These are phyloP conservation scores for Pachypeltis micranthus DNA, from an alignment of 1,140 invertebrate genomes.

Conservation along the genomic window DNA sequence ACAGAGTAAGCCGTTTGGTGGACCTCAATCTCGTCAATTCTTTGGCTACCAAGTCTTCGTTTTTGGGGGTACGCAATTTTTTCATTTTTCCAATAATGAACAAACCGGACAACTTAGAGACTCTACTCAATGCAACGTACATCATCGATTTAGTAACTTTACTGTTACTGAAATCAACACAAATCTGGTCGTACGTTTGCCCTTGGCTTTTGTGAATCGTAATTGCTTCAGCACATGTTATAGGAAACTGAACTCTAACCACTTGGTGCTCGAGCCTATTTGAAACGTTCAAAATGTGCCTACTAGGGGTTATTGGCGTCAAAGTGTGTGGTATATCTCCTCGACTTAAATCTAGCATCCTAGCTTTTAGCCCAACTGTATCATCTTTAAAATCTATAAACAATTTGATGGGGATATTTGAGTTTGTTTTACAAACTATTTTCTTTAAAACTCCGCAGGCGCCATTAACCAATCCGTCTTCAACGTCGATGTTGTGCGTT, in stretches of 20 bases:
- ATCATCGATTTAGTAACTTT: constrained; percentile 25
- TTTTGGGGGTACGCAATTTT: too few species aligned
- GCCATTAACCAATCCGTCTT: constrained; percentile 33
- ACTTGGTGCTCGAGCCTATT: too few species aligned
- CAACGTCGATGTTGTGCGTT: constrained; percentile 32
- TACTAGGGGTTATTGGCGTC: constrained; percentile 22
- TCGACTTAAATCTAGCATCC: constrained; percentile 9
- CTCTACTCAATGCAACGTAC: constrained; percentile 31
- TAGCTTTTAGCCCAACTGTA: constrained; percentile 24
- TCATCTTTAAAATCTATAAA: constrained; percentile 24
- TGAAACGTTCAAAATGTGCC: constrained; percentile 19
- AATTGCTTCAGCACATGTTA: constrained; percentile 26
- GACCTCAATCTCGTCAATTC: too few species aligned
- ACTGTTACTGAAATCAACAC: constrained; percentile 32
- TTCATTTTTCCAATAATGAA: too few species aligned
- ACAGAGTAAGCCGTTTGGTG: too few species aligned
- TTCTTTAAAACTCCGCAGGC: constrained; percentile 30
- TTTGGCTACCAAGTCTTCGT: too few species aligned
- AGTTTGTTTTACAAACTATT: constrained; percentile 28
- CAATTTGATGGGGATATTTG: constrained; percentile 17
- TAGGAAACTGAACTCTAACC: constrained; percentile 27
- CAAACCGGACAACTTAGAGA: constrained; percentile 28
- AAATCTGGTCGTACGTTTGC: constrained; percentile 30
- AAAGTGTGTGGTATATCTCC: constrained; percentile 18
- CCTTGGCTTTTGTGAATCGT: constrained; percentile 33